These are phyloP conservation scores for Glyphotaelius pellucidus DNA, from an alignment of 2,888 invertebrate species.

Conservation along the genomic window DNA sequence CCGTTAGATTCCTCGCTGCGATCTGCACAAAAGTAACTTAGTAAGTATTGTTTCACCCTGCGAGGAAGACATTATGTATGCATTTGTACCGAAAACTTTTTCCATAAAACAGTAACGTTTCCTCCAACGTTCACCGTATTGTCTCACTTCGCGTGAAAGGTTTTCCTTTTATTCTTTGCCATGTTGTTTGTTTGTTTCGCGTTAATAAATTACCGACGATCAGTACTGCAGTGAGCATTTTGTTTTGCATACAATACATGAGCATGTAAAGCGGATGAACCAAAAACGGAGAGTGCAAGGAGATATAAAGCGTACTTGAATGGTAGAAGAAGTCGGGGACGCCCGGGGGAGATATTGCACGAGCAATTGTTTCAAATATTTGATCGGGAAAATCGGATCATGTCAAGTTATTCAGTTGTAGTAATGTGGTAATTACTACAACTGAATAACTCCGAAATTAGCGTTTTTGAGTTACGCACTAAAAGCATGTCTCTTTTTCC, in stretches of 20 bases:
- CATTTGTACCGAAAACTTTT: slow-evolving; percentile 23
- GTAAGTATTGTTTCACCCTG: neutral
- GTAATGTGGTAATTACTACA: too few species aligned
- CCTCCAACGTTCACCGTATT: neutral
- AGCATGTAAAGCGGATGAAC: too few species aligned
- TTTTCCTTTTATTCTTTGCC: slow-evolving; percentile 17
- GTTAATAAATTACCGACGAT: slow-evolving; percentile 17
- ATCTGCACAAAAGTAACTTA: slow-evolving; percentile 8
- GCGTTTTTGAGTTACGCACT: too few species aligned
- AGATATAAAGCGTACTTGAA: too few species aligned
- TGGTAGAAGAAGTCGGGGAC: too few species aligned
- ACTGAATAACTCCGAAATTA: too few species aligned
- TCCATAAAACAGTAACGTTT: slow-evolving; percentile 21
- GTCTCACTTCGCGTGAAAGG: slow-evolving; percentile 12
- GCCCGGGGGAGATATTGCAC: too few species aligned
- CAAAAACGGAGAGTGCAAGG: too few species aligned
- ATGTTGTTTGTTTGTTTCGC: neutral
- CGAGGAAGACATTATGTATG: neutral
- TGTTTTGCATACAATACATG: neutral
- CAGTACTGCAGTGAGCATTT: neutral
- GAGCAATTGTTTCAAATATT: too few species aligned
- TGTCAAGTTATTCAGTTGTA: too few species aligned
- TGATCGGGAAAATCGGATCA: too few species aligned
- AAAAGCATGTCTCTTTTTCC: too few species aligned
- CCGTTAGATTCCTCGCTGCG: neutral